These are phyloP conservation scores for Karalla daura DNA, from an alignment of 2,797 vertebrate genomes.

Conservation along the genomic window DNA sequence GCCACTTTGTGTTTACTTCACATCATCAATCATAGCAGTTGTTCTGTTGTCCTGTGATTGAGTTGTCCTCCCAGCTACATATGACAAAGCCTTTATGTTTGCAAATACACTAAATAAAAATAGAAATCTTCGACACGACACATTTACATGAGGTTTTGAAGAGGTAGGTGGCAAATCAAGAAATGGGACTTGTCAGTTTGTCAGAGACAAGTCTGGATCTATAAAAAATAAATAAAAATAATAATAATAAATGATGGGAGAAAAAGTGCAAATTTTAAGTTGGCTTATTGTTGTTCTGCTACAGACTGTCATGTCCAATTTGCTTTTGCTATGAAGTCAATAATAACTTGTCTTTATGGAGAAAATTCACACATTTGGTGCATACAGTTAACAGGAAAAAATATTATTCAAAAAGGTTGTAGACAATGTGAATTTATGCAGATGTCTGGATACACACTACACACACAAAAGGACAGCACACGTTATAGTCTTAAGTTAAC, in stretches of 20 bases:
- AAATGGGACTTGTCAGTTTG: slow-evolving; percentile 72
- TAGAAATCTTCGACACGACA: slow-evolving; percentile 61
- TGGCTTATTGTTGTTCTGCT: slow-evolving; percentile 56
- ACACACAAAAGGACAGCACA: not conserved
- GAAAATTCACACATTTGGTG: slow-evolving; percentile 38
- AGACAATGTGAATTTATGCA: slow-evolving; percentile 22
- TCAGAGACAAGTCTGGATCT: slow-evolving; percentile 51
- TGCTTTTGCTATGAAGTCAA: slow-evolving; percentile 53
- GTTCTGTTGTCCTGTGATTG: slow-evolving; percentile 65
- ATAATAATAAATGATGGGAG: slow-evolving; percentile 13
- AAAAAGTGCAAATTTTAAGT: slow-evolving; percentile 52
- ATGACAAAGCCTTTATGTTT: slow-evolving; percentile 70
- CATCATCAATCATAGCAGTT: slow-evolving; percentile 72
- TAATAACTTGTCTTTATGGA: slow-evolving; percentile 36
- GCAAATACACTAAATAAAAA: slow-evolving; percentile 75
- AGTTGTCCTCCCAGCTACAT: slow-evolving; percentile 67
- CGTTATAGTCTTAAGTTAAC: slow-evolving; percentile 30
- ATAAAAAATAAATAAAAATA: slow-evolving; percentile 27
- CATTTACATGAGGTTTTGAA: slow-evolving; percentile 69
- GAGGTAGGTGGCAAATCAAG: slow-evolving; percentile 63
- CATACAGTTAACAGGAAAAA: slow-evolving; percentile 14
- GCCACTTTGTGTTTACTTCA: slow-evolving; percentile 63
- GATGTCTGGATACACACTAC: not conserved
- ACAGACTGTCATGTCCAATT: slow-evolving; percentile 67
- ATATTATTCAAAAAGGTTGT: slow-evolving; percentile 33